phyloP scores from a whole-genome alignment of 2,888 invertebrate species.

The Acholoe squamosa region DNA sequence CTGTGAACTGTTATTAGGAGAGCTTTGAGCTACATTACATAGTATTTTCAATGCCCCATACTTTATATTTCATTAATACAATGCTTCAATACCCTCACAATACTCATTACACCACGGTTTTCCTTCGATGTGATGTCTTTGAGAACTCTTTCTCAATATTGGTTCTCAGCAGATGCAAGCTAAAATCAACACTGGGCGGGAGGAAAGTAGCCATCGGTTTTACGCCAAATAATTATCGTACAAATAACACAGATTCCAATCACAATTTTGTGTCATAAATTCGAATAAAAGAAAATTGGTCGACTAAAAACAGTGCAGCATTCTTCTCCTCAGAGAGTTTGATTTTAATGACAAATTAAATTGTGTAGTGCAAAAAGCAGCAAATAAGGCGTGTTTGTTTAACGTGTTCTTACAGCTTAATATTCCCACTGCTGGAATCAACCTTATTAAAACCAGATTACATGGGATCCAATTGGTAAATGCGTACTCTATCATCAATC shows the following conservation, averaged over 20 bases:
- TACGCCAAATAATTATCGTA: neutral
- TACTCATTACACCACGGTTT: too few species aligned
- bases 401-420: neutral
- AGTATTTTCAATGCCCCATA: too few species aligned
- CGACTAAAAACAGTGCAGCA: neutral
- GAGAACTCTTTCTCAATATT: too few species aligned
- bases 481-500: neutral
- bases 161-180: too few species aligned
- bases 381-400: neutral
- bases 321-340: neutral
- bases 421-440: neutral
- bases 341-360: slow-evolving; percentile 2
- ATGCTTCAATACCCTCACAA: too few species aligned
- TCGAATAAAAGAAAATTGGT: neutral
- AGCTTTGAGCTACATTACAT: too few species aligned
- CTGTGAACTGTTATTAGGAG: too few species aligned
- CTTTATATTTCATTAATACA: too few species aligned
- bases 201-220: neutral
- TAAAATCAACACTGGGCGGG: neutral
- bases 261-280: slow-evolving; percentile 2
- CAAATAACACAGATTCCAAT: neutral
- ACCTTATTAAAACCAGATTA: slow-evolving; percentile 9
- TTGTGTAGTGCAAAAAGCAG: neutral
- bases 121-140: too few species aligned
- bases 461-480: neutral